These are phyloP conservation scores for Miichthys miiuy DNA, from an alignment of 2,797 vertebrate genomes.

Conservation along the genomic window DNA sequence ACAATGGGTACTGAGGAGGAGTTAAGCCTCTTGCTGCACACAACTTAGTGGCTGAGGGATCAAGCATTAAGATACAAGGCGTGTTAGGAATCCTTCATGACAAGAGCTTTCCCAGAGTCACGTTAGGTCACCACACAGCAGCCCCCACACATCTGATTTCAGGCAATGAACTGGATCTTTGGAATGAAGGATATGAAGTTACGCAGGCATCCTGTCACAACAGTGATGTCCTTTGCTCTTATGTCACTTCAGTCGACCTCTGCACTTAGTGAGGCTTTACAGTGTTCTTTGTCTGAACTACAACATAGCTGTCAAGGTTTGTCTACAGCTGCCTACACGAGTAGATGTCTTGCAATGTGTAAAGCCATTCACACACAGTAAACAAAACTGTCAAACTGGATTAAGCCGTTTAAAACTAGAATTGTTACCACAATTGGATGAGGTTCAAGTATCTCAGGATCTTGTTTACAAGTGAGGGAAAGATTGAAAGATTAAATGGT, in stretches of 20 bases:
- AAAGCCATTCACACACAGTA: not conserved
- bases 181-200: constrained; percentile 5
- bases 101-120: constrained; percentile 49
- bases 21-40: constrained; percentile 66
- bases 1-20: constrained; percentile 55
- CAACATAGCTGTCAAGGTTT: constrained; percentile 8
- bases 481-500: not conserved
- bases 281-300: not conserved
- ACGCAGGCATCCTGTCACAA: not conserved
- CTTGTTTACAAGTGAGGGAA: not conserved
- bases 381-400: not conserved
- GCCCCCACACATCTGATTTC: constrained; percentile 12
- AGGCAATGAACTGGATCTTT: not conserved
- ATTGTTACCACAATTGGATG: not conserved
- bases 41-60: constrained; percentile 56
- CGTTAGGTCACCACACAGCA: constrained; percentile 42
- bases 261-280: not conserved
- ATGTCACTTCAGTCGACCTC: not conserved
- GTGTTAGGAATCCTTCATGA: constrained; percentile 54
- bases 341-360: not conserved
- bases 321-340: constrained; percentile 21
- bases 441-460: not conserved
- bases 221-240: constrained; percentile 1
- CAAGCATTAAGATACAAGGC: constrained; percentile 64
- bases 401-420: not conserved